phyloP scores from a whole-genome alignment of 1,140 invertebrate genomes.

The Ceratoteleas bidentatus region DNA sequence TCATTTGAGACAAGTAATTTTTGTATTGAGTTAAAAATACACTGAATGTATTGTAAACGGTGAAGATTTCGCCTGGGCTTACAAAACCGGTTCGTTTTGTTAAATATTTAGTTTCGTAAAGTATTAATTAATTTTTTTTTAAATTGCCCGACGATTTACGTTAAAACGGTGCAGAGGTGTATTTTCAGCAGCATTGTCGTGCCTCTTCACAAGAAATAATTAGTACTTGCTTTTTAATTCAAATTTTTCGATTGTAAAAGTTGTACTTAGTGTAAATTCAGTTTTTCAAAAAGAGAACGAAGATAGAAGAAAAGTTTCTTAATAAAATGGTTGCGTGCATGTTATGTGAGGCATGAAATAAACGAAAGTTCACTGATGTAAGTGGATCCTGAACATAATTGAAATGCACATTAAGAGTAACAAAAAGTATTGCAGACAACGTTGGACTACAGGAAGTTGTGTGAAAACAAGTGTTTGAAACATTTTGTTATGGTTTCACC shows the following conservation, averaged over 20 bases:
- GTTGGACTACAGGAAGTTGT: background rate
- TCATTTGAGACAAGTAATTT: too few relatives aligned
- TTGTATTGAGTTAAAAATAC: too few relatives aligned
- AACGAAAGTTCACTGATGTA: constrained; percentile 19
- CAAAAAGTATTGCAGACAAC: background rate
- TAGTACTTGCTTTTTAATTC: constrained; percentile 10
- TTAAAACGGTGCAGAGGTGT: background rate
- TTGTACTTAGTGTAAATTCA: constrained; percentile 10
- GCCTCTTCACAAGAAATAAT: constrained; percentile 7
- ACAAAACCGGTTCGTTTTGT: background rate
- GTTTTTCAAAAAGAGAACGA: constrained; percentile 4
- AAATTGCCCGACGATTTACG: background rate
- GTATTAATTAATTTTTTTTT: background rate
- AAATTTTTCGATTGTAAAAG: constrained; percentile 18
- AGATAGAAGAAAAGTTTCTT: constrained; percentile 13
- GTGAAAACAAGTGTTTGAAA: background rate
- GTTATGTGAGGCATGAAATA: constrained; percentile 13
- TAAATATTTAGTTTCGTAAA: background rate
- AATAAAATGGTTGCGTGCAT: constrained; percentile 23
- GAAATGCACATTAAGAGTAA: constrained; percentile 18
- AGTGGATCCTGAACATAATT: constrained; percentile 9
- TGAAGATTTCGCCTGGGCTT: background rate
- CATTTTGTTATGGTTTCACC: background rate
- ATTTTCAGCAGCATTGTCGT: constrained; percentile 1
- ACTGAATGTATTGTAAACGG: background rate